A percentile compares a stretch with the other conserved stretches of the same genome.
Evolutionary conservation across 2,797 vertebrate genomes (phyloP).

Genomic region (Vespertilio murinus): DNA sequence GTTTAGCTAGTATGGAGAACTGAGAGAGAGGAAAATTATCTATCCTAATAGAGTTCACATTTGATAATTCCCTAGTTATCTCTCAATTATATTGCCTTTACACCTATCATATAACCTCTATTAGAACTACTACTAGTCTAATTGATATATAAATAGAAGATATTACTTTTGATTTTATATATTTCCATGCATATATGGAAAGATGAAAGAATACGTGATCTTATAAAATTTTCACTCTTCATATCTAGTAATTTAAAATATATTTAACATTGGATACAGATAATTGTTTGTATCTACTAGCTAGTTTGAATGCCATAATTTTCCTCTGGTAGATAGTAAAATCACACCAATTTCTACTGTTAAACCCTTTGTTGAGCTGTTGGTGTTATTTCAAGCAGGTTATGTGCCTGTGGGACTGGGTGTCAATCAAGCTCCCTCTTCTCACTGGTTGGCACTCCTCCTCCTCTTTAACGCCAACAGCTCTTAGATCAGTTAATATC

Average conservation of each 20-base stretch:
- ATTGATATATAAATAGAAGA: neutral
- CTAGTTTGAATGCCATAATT: neutral
- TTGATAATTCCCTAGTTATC: neutral
- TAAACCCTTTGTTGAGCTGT: neutral
- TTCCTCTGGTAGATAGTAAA: neutral
- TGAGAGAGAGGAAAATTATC: neutral
- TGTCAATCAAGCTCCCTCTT: neutral
- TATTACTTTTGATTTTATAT: neutral
- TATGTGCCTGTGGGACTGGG: neutral
- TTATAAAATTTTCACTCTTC: neutral
- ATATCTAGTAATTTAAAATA: neutral
- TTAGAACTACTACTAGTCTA: neutral
- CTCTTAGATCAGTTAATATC: neutral
- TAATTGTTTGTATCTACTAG: neutral
- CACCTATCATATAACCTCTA: neutral
- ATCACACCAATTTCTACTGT: neutral
- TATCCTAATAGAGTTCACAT: neutral
- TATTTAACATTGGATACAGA: neutral
- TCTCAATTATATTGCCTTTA: neutral
- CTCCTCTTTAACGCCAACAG: rapidly evolving
- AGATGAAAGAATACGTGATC: neutral
- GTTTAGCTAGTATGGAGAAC: neutral
- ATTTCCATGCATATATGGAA: neutral
- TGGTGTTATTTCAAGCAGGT: neutral
- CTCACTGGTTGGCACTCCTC: neutral